Conservation (phyloP, 2,113 vertebrate genomes). For the Macrotus californicus region DNA sequence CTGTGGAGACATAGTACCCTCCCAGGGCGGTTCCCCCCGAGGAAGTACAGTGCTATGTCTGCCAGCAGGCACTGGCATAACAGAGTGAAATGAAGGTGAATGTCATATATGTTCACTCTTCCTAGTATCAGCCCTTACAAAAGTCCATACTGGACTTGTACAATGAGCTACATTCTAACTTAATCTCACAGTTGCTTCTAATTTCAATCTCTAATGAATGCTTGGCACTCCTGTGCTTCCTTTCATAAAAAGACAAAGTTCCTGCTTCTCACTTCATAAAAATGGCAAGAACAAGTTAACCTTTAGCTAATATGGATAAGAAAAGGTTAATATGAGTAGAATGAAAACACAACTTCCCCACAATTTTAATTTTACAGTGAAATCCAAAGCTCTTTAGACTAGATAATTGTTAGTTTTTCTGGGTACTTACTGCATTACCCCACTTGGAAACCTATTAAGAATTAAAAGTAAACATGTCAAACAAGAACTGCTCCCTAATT, state of each 20-base stretch:
- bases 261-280: conserved; percentile 76
- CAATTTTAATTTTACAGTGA: conserved; percentile 72
- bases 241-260: conserved; percentile 76
- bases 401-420: conserved; percentile 76
- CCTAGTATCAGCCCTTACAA: conserved; percentile 39
- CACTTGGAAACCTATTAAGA: conserved; percentile 72
- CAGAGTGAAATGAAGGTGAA: not conserved
- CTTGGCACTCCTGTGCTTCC: conserved; percentile 68
- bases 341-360: conserved; percentile 66
- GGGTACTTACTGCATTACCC: conserved; percentile 65
- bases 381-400: conserved; percentile 73
- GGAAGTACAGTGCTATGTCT: not conserved
- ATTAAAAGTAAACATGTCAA: conserved; percentile 76
- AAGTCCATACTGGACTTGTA: conserved; percentile 49
- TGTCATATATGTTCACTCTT: not conserved
- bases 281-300: conserved; percentile 74
- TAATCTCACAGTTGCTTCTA: conserved; percentile 65
- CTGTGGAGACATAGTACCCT: not conserved
- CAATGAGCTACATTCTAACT: conserved; percentile 61
- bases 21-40: not conserved
- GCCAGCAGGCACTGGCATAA: not conserved
- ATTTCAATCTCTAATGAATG: conserved; percentile 72
- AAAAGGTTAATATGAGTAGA: conserved; percentile 73
- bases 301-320: conserved; percentile 71
- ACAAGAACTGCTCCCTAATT: conserved; percentile 71